phyloP scores from a whole-genome alignment of 1,140 invertebrate species.

The Onthophagus taurus region DNA sequence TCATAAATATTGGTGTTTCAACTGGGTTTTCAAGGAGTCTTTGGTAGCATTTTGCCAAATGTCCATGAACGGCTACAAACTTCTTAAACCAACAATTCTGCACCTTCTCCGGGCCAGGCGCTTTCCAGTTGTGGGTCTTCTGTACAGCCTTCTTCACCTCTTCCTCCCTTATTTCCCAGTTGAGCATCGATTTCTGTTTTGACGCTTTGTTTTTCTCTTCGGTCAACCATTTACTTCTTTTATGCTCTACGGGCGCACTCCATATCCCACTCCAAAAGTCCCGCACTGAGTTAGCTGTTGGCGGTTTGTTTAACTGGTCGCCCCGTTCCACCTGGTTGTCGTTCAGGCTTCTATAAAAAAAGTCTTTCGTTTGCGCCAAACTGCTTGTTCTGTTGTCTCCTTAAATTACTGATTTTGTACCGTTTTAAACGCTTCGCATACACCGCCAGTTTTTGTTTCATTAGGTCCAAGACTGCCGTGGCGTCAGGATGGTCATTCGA shows the following conservation, averaged over 20 bases:
- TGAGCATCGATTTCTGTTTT: neutral
- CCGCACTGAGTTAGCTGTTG: no score
- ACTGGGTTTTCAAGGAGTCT: neutral
- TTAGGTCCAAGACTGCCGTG: neutral
- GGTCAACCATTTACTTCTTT: neutral
- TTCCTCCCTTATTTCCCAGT: neutral
- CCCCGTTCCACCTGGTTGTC: neutral
- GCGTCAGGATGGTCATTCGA: neutral
- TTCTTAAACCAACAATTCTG: conserved; percentile 6
- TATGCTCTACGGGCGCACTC: neutral
- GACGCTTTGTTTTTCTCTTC: neutral
- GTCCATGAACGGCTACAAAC: neutral
- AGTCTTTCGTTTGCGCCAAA: neutral
- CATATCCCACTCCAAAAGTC: neutral
- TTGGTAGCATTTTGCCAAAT: neutral
- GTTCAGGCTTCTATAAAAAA: neutral
- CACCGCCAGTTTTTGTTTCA: neutral
- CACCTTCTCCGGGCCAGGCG: conserved; percentile 1
- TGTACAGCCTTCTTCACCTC: neutral
- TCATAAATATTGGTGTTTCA: neutral
- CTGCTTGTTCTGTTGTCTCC: neutral
- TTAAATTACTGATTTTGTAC: neutral
- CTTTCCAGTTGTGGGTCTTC: conserved; percentile 7
- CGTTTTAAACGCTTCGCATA: neutral
- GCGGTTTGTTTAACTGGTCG: no score